Base-by-base conservation (phyloP, 2,888 invertebrate species). In the Merodon equestris region DNA sequence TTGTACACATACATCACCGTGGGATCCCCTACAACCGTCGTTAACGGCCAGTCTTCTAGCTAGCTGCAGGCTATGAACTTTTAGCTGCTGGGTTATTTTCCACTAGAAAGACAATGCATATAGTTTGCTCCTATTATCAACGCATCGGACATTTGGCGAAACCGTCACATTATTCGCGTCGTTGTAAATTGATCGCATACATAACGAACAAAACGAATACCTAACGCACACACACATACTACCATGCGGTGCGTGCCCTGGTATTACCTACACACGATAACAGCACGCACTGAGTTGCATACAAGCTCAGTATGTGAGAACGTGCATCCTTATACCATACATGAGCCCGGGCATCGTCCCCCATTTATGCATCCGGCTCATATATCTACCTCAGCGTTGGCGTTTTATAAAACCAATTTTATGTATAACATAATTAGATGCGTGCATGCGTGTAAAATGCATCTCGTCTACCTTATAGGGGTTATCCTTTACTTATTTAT, bases 381-480 rank as follows among this genome's bases (percentile, higher is more conserved):
- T n/a, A n/a, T n/a, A n/a, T n/a, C n/a, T n/a, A n/a, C n/a, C n/a
- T n/a, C n/a, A n/a, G n/a, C n/a, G n/a, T n/a, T n/a, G n/a, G 27
- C 56, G 54, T 70, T 74, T 75, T 63, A 70, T 63, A 56, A 66
- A 61, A 56, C n/a, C 45, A 60, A 66, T 72, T 53, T 50, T 54
- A 54, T 68, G 50, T 56, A 56, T 18, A 40, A 9, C 44, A 67
- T 9, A 60, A 73, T 5, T 15, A n/a, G 5, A 47, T 70, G 63
- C 51, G 56, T 75, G 51, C 57, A 68, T 70, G 70, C 57, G 63
- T 64, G 53, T 58, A 58, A 70, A 64, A 75, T 38, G 3, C 47
- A 61, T 27, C 45, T 47, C 27, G 27, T 2, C 27, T 7, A 7
- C 27, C 7, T 7, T 15, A 44, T 45, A 47, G 12, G 45, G 51